phyloP scores from a whole-genome alignment of 2,797 vertebrate genomes.

The Euthynnus affinis region DNA sequence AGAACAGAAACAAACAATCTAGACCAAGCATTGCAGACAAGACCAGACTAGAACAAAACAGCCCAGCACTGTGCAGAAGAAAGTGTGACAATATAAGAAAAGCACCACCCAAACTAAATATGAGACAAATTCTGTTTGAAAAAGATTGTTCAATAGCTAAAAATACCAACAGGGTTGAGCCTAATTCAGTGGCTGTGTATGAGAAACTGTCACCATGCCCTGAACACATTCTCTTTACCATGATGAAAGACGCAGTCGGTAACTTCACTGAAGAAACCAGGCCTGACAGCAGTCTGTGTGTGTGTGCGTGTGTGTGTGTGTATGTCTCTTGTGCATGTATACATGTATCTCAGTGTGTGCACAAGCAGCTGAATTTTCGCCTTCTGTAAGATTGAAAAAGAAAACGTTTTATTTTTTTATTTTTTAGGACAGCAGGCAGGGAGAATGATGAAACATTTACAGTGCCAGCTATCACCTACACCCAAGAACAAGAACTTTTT shows the following conservation, averaged over 20 bases:
- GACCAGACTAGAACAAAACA: constrained; percentile 46
- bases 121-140: constrained; percentile 57
- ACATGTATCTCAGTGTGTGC: constrained; percentile 29
- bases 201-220: constrained; percentile 61
- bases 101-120: constrained; percentile 56
- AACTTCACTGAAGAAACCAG: constrained; percentile 56
- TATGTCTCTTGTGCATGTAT: constrained; percentile 20
- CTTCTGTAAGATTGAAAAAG: constrained; percentile 44
- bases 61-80: constrained; percentile 24
- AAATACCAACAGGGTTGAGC: constrained; percentile 59
- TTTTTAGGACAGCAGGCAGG: constrained; percentile 53
- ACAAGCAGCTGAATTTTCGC: constrained; percentile 21
- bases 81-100: constrained; percentile 25
- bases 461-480: constrained; percentile 63
- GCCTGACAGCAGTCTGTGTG: constrained; percentile 54
- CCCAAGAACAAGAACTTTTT: constrained; percentile 54
- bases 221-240: constrained; percentile 57
- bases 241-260: constrained; percentile 67
- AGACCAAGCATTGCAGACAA: constrained; percentile 28
- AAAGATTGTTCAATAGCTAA: constrained; percentile 55
- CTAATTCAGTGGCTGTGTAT: constrained; percentile 43
- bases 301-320: constrained; percentile 4
- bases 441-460: constrained; percentile 77
- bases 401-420: constrained; percentile 32
- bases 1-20: constrained; percentile 31